Base-by-base conservation (phyloP, 2,888 invertebrate species). In the Crocallis elinguaria region DNA sequence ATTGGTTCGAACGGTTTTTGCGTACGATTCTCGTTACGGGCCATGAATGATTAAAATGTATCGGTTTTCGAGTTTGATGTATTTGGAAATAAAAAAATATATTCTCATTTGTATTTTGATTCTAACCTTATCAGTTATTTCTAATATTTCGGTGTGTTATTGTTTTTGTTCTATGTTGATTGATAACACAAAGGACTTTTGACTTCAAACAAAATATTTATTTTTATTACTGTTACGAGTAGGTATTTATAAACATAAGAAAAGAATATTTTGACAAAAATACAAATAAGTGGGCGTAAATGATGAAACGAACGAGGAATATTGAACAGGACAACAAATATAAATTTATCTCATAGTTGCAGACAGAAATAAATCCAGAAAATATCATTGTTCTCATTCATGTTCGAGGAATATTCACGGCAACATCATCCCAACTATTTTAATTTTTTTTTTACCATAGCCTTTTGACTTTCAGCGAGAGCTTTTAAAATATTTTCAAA, bases 1-100 rank as follows among this genome's bases (percentile, higher is more conserved):
- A 83, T 82, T 82, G 84, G 77, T 67, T 69, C 70, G 43, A 75
- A 64, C 72, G 75, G 74, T 78, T 84, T 82, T 79, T 77, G 62
- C 66, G 71, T 73, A 66, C 70, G 70, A 70, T 67, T 71, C 69
- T 67, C 69, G 67, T 78, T 75, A 76, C 67, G 69, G 67, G 66
- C 68, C 64, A 65, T 68, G 73, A 71, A 70, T 73, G 71, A 74
- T 76, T 71, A 70, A 69, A 68, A 48, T 54, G 48, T 54, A 77
- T 79, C 73, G 73, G 71, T 69, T 67, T 66, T 59, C 64, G 61
- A 66, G 75, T 75, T 77, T 73, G 71, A 70, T 60, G 45, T 50
- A 64, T 60, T 73, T 66, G 51, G 64, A 61, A 64, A 64, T 58
- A 61, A 61, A 64, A 69, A 67, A 68, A 63, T 60, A 64, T 69